Conservation (phyloP, 2,113 vertebrate genomes). For the Rhabdornis inornatus region DNA sequence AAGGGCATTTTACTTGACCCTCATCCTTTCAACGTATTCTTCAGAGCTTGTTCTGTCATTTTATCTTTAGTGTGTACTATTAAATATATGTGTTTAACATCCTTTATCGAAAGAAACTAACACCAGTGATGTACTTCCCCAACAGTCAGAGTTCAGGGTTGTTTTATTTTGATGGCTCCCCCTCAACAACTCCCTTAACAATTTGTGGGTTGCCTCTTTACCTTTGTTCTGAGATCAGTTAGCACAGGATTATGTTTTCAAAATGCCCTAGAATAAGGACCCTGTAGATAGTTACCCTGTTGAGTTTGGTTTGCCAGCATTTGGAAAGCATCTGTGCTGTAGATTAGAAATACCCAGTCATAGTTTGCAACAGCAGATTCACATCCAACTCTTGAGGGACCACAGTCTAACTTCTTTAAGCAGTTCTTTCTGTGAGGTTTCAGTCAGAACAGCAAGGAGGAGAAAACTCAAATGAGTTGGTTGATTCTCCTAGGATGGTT, state of each 20-base stretch:
- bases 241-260: background rate
- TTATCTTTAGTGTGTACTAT: background rate
- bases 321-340: background rate
- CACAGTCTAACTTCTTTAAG: background rate
- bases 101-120: background rate
- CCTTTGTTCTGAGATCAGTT: background rate
- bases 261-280: background rate
- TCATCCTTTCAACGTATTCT: background rate
- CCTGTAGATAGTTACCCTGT: background rate
- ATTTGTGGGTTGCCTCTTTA: background rate
- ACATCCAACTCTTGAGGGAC: background rate
- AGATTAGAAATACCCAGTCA: background rate
- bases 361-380: background rate
- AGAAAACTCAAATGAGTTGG: background rate
- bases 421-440: background rate
- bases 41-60: background rate
- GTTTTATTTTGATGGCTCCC: background rate
- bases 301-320: background rate
- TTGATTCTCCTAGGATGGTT: background rate
- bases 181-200: background rate
- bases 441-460: background rate
- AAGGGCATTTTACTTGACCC: background rate
- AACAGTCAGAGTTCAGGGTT: background rate
- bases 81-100: background rate
- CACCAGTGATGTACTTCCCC: background rate